Conservation (phyloP, 2,888 invertebrate genomes). For the Celastrina argiolus region DNA sequence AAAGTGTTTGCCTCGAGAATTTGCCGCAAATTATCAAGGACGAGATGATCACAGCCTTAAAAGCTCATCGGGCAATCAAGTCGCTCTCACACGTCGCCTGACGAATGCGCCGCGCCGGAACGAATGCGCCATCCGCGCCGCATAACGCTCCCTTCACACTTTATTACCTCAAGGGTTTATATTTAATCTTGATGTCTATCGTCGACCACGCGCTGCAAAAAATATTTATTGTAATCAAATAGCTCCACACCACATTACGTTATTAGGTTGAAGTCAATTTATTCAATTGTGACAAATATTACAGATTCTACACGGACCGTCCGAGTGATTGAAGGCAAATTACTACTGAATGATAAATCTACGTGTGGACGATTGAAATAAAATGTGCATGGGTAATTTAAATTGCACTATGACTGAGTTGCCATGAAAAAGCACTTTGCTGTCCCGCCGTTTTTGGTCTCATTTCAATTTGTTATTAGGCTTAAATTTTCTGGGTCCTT, state of each 20-base stretch:
- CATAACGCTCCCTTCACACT: conserved; percentile 32
- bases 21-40: background rate
- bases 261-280: conserved; percentile 26
- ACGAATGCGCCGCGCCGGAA: conserved; percentile 50
- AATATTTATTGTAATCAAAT: conserved; percentile 29
- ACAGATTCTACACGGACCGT: conserved; percentile 21
- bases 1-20: background rate
- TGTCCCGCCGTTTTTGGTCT: background rate
- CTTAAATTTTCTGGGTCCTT: too few relatives aligned
- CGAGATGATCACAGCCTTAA: conserved; percentile 12
- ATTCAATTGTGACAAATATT: conserved; percentile 23
- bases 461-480: too few relatives aligned
- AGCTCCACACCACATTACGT: conserved; percentile 33
- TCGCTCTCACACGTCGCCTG: conserved; percentile 48
- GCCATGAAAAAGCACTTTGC: background rate
- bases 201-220: conserved; percentile 25
- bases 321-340: conserved; percentile 39
- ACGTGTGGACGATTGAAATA: background rate
- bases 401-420: background rate
- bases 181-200: conserved; percentile 28
- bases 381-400: background rate
- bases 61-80: conserved; percentile 14
- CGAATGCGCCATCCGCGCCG: conserved; percentile 29
- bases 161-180: conserved; percentile 29
- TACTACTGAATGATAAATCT: conserved; percentile 14